Percentiles rank a stretch among this genome's conserved stretches.
Conservation (phyloP, 2,113 vertebrate species). For the Mastomys natalensis region DNA sequence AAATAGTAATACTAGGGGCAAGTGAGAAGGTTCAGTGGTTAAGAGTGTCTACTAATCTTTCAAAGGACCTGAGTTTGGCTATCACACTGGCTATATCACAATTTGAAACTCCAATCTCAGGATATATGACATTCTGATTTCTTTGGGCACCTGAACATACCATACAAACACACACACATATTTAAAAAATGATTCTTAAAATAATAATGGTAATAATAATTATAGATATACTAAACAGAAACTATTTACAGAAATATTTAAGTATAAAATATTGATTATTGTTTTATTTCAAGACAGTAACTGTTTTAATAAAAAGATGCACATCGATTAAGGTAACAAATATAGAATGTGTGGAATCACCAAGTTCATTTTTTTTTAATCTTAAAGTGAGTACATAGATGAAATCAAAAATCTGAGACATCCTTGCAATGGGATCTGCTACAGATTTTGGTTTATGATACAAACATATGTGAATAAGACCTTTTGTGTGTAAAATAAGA, state of each 20-base stretch:
- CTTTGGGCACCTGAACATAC: background rate
- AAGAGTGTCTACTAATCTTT: background rate
- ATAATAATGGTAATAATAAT: background rate
- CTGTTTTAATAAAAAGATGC: background rate
- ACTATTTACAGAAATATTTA: slow-evolving; percentile 3
- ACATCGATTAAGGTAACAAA: background rate
- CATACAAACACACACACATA: no score
- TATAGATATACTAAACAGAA: background rate
- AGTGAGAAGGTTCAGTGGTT: background rate
- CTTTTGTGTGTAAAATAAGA: background rate
- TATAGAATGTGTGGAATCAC: background rate
- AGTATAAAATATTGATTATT: background rate
- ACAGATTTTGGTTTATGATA: background rate
- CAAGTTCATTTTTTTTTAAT: no score
- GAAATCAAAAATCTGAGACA: background rate
- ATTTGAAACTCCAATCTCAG: background rate
- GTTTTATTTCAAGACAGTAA: background rate
- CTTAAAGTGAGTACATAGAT: background rate
- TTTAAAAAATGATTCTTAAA: background rate
- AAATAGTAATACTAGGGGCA: background rate
- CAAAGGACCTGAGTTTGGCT: background rate
- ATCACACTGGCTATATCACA: background rate
- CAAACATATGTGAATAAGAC: background rate
- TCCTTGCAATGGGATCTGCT: background rate
- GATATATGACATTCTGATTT: background rate